phyloP scores from a whole-genome alignment of 1,140 invertebrate species.

The Cepaea nemoralis region DNA sequence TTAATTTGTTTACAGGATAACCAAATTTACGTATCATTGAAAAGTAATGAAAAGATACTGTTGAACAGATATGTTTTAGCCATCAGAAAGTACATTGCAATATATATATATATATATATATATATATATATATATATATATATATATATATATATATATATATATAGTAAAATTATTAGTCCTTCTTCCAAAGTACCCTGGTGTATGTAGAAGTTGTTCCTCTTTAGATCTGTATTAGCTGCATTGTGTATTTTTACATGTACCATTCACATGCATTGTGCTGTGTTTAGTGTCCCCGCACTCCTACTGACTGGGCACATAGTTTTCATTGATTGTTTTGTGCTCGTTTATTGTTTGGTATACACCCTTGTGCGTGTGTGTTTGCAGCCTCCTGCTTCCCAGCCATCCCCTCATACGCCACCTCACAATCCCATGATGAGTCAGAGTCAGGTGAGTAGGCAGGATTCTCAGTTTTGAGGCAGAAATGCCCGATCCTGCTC shows the following conservation, averaged over 20 bases:
- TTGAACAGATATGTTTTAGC: too few species aligned
- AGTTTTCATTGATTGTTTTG: background rate
- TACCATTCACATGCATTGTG: background rate
- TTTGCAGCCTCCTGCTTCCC: slow-evolving; percentile 84
- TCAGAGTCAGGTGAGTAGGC: slow-evolving; percentile 80
- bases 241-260: background rate
- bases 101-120: too few species aligned
- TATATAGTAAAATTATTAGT: too few species aligned
- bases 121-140: too few species aligned
- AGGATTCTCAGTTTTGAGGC: background rate
- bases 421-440: slow-evolving; percentile 88
- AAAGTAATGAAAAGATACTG: too few species aligned
- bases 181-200: too few species aligned
- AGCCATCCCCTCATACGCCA: slow-evolving; percentile 87
- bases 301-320: background rate
- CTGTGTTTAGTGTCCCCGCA: background rate
- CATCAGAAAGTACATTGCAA: too few species aligned
- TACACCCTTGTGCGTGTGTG: slow-evolving; percentile 24
- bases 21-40: too few species aligned
- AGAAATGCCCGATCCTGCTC: background rate
- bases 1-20: too few species aligned
- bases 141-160: too few species aligned
- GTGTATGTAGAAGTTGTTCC: background rate
- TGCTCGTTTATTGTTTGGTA: slow-evolving; percentile 26
- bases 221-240: background rate